Evolutionary conservation across 1,140 invertebrate species (phyloP), one percentile per base, ranked within the genome.

Genomic region (Anastrepha obliqua): DNA sequence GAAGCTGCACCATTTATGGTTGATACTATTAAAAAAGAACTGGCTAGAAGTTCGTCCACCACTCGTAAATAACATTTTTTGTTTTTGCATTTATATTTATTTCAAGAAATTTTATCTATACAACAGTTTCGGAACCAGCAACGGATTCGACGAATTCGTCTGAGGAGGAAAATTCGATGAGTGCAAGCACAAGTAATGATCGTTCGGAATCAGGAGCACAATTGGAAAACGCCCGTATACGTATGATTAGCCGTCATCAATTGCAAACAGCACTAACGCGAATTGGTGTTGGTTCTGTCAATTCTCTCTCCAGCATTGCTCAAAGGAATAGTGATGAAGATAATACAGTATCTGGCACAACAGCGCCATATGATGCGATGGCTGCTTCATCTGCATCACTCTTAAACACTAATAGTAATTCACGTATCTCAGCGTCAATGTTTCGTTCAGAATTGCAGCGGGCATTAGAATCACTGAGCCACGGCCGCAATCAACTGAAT

Each of bases 241-340:
- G 92, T 0, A 90, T 91, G 70, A 93, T 93, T 6, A 93, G 91
- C 87, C 92, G 92, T 11, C 91, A 92, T 17, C 92, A 93, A 85
- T 62, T 93, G 67, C 91, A 91, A 13, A 91, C 90, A 64, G 92
- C 92, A 1, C 87, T 93, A 55, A 89, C 90, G 0, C 90, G 91
- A 74, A 91, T 91, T 9, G 64, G 47, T 88, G 89, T 67, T 15
- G 55, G 90, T 67, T 91, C 92, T 39, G 90, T 92, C 5, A 93
- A 93, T 86, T 93, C 92, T 9, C 86, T 93, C 0, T 92, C 91
- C 0, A 93, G 90, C 60, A 93, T 93, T 64, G 92, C 92, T 1
- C 91, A 93, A 85, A 87, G 92, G 1, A 90, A 92, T 88, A 89
- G 89, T 29, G 92, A 91, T 44, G 89, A 91, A 51, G 90, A 87